Conservation (phyloP, 1,140 invertebrate species). For the Atta cephalotes region DNA sequence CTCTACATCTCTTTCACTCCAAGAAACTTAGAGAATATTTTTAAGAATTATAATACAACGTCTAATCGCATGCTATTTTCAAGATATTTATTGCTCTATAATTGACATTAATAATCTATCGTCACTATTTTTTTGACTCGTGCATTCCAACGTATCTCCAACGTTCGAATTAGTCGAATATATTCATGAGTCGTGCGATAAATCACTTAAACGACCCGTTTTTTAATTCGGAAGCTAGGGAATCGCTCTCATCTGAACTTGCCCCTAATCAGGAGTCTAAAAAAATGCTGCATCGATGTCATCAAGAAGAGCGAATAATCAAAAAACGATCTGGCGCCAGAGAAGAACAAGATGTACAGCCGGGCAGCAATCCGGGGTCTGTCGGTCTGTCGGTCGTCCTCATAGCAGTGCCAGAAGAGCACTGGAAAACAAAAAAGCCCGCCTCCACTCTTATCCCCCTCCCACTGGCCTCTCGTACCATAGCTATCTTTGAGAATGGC, state of each 20-base stretch:
- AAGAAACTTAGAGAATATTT: background rate
- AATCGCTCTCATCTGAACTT: background rate
- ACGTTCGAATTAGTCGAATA: conserved; percentile 19
- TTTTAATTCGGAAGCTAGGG: background rate
- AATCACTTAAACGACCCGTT: conserved; percentile 30
- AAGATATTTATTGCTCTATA: background rate
- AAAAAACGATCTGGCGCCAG: conserved; percentile 70
- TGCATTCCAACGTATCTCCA: background rate
- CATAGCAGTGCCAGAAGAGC: conserved; percentile 66
- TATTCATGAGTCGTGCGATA: conserved; percentile 17
- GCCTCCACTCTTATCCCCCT: conserved; percentile 35
- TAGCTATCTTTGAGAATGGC: conserved; percentile 73
- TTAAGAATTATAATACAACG: background rate
- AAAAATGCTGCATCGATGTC: conserved; percentile 50
- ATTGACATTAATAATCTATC: background rate
- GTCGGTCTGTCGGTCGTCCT: conserved; percentile 72
- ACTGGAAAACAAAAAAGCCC: conserved; percentile 72
- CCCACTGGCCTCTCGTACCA: conserved; percentile 23
- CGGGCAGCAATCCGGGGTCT: conserved; percentile 55
- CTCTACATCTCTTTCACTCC: no score
- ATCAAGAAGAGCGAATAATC: conserved; percentile 45
- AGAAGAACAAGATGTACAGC: conserved; percentile 42
- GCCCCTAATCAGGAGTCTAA: conserved; percentile 20
- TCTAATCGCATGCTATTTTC: background rate
- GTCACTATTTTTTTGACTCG: background rate